Evolutionary conservation across 2,113 vertebrate genomes (phyloP).

Genomic region (Xyrauchen texanus): DNA sequence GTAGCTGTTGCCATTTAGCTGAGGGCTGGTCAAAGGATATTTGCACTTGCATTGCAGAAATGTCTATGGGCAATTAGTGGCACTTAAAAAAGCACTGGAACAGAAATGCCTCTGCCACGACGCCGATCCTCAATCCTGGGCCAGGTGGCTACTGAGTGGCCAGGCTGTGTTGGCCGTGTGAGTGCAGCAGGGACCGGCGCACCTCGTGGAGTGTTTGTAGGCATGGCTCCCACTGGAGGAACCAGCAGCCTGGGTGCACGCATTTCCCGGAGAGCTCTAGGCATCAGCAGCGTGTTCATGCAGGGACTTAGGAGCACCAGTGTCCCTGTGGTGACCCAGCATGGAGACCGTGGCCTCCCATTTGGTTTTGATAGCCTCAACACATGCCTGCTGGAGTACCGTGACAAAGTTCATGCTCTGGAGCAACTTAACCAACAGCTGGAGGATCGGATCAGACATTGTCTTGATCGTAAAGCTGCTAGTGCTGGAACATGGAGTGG

Average conservation of each 20-base stretch:
- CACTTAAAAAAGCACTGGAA: conserved; percentile 39
- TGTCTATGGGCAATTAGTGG: conserved; percentile 56
- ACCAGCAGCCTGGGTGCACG: conserved; percentile 79
- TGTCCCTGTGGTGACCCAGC: conserved; percentile 66
- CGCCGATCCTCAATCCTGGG: conserved; percentile 83
- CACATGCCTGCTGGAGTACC: conserved; percentile 85
- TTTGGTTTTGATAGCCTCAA: conserved; percentile 76
- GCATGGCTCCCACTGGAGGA: conserved; percentile 66
- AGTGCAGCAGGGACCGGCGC: conserved; percentile 37
- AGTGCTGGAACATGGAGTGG: conserved; percentile 78
- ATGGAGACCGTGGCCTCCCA: conserved; percentile 67
- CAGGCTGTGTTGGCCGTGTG: conserved; percentile 64
- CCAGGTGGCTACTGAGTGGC: conserved; percentile 70
- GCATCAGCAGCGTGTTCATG: conserved; percentile 92
- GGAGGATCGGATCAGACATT: conserved; percentile 84
- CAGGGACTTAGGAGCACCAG: conserved; percentile 85
- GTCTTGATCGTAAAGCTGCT: conserved; percentile 82
- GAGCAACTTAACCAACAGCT: conserved; percentile 89
- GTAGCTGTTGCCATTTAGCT: conserved; percentile 65
- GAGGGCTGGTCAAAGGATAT: conserved; percentile 52
- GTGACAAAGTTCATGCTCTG: conserved; percentile 86
- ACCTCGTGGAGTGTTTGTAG: conserved; percentile 80
- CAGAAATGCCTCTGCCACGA: conserved; percentile 84
- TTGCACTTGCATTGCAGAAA: conserved; percentile 23
- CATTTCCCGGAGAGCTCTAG: conserved; percentile 87